Evolutionary conservation across 2,113 vertebrate species (phyloP), one percentile per base, ranked within the genome.

Genomic region (Vanacampus margaritifer): DNA sequence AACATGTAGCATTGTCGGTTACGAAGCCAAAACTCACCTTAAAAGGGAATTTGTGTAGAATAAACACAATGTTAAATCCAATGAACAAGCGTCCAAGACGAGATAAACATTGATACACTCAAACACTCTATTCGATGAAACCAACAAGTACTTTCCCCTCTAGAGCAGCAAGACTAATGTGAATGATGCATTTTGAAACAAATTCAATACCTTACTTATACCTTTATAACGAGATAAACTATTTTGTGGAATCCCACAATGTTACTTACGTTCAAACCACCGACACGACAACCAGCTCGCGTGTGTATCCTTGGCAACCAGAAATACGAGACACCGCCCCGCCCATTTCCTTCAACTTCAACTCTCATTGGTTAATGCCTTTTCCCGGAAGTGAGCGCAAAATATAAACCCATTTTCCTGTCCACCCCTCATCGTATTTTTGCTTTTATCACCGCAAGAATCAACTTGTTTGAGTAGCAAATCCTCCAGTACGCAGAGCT

Each of bases 271-370:
- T 24, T 17, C 6, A 57, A 32, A 32, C 26, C 58, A 4, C 19
- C 4, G 21, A 60, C 21, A 12, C 2, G 21, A 54, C 8, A 0
- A 2, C 1, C 6, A 5, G 66, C 54, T n/a, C n/a, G 71, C 1
- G 2, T 39, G 1, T 6, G 77, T 88, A 54, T 43, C 83, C 76
- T 2, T 77, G 68, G 79, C 51, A 87, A 88, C 82, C 14, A 73
- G n/a, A 23, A 24, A 48, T 23, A 1, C 19, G 2, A 36, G 24
- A 10, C 10, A 16, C 2, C 11, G 9, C 36, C 36, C 13, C 62
- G 26, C 45, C 62, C 36, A 60, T 4, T 60, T 60, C n/a, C 32
- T 17, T 6, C 37, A 23, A 32, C 26, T 35, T 61, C 35, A 26
- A 4, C 17, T 9, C 19, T 65, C 17, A 51, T 36, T 65, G 63